Conservation (phyloP, 2,888 invertebrate genomes). For the Spodoptera littoralis region DNA sequence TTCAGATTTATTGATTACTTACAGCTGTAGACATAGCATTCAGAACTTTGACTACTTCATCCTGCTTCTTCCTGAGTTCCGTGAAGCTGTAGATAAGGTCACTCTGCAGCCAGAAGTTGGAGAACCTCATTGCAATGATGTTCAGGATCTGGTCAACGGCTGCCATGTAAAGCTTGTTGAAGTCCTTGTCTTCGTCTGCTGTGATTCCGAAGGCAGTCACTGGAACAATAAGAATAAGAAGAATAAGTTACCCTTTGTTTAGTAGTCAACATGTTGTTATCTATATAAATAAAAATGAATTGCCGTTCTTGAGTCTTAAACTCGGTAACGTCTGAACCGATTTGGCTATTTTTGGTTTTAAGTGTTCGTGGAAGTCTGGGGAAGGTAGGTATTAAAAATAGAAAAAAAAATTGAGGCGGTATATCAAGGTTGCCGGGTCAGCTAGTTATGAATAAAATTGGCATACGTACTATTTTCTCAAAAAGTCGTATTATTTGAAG, state of each 20-base stretch:
- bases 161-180: constrained; percentile 54
- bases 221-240: constrained; percentile 24
- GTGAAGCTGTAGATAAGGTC: constrained; percentile 57
- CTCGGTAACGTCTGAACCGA: too few relatives aligned
- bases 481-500: too few relatives aligned
- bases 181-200: constrained; percentile 54
- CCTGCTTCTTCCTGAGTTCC: constrained; percentile 52
- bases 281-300: too few relatives aligned
- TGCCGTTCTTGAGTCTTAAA: too few relatives aligned
- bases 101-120: constrained; percentile 60
- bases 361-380: too few relatives aligned
- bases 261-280: too few relatives aligned
- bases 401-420: too few relatives aligned
- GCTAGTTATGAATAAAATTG: too few relatives aligned
- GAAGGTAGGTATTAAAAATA: too few relatives aligned
- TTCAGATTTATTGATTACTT: constrained; percentile 23
- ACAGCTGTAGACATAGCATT: constrained; percentile 59
- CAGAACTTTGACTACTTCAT: constrained; percentile 53
- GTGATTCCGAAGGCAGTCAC: constrained; percentile 63
- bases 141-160: constrained; percentile 56
- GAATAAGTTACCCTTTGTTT: background rate
- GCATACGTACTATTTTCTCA: too few relatives aligned
- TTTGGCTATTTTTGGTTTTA: too few relatives aligned
- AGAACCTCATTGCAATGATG: constrained; percentile 54
- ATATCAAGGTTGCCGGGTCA: too few relatives aligned